Conservation (phyloP, 2,888 invertebrate species). For the Polydrusus pterygomalis region DNA sequence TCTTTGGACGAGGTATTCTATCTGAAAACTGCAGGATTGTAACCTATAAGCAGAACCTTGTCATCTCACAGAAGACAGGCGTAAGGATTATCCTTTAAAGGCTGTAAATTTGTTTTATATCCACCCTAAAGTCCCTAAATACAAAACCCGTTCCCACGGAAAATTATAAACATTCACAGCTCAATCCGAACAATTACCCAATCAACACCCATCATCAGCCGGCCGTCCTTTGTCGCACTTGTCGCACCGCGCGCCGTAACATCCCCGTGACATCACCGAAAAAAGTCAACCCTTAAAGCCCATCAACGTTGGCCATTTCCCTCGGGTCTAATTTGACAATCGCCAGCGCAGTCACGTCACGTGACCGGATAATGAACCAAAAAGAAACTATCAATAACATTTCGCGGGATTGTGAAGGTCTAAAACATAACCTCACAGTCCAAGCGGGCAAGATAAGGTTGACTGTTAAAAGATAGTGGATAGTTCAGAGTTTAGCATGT, state of each 20-base stretch:
- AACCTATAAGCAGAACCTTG: no score
- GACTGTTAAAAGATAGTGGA: neutral
- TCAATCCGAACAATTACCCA: conserved; percentile 42
- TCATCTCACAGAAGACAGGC: no score
- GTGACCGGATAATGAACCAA: conserved; percentile 72
- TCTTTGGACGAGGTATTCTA: no score
- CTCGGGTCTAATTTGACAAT: conserved; percentile 54
- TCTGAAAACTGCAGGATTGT: no score
- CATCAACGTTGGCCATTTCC: conserved; percentile 46
- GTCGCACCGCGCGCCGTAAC: conserved; percentile 36
- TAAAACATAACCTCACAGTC: conserved; percentile 14
- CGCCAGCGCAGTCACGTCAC: conserved; percentile 61
- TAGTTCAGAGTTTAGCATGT: neutral
- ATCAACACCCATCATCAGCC: conserved; percentile 31
- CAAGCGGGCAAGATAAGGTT: neutral
- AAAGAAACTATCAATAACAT: conserved; percentile 73
- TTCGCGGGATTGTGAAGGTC: conserved; percentile 63
- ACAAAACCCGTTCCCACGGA: conserved; percentile 10
- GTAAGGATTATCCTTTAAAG: no score
- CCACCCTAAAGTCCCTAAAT: no score
- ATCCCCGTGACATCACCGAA: conserved; percentile 12
- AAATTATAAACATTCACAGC: conserved; percentile 1
- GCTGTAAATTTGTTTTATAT: no score
- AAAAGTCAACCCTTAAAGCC: conserved; percentile 36
- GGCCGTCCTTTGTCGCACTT: conserved; percentile 41